Percentiles rank a stretch among this genome's conserved stretches.
Evolutionary conservation across 2,888 invertebrate genomes (phyloP).

Genomic region (Clusia tigrina): DNA sequence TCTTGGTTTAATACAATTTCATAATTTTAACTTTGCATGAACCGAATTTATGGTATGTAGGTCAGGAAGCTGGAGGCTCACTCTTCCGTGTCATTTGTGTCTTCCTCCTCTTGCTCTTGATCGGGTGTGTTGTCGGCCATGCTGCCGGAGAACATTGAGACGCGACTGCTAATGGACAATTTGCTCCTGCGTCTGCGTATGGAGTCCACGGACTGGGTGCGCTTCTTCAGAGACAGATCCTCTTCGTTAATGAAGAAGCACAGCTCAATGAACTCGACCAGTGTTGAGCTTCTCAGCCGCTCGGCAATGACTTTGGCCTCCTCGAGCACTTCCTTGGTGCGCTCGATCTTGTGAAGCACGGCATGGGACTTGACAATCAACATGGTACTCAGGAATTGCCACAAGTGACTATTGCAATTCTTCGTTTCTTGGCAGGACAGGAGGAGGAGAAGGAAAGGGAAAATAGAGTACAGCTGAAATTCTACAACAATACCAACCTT

Average conservation of each 20-base stretch:
- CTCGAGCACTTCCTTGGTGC: slow-evolving; percentile 48
- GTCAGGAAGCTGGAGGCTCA: too few relatives aligned
- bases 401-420: slow-evolving; percentile 48
- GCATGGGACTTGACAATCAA: slow-evolving; percentile 53
- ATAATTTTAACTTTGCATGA: too few relatives aligned
- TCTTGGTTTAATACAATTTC: too few relatives aligned
- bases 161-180: neutral
- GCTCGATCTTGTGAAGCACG: slow-evolving; percentile 52
- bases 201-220: slow-evolving; percentile 31
- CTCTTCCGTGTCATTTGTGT: too few relatives aligned
- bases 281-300: slow-evolving; percentile 40
- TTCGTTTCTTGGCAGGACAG: too few relatives aligned
- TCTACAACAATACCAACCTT: slow-evolving; percentile 38
- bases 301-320: slow-evolving; percentile 45
- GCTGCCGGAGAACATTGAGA: neutral
- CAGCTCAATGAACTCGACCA: slow-evolving; percentile 48
- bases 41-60: too few relatives aligned
- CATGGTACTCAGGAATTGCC: slow-evolving; percentile 53
- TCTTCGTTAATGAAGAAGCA: slow-evolving; percentile 51
- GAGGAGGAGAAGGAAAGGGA: neutral
- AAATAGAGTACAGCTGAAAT: neutral
- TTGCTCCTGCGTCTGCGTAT: neutral
- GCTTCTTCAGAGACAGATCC: slow-evolving; percentile 48
- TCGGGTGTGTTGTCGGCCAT: too few relatives aligned
- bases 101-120: too few relatives aligned